Percentiles rank a stretch among this genome's conserved stretches.
Evolutionary conservation across 2,797 vertebrate genomes (phyloP).

Genomic region (Cephalopachus bancanus): DNA sequence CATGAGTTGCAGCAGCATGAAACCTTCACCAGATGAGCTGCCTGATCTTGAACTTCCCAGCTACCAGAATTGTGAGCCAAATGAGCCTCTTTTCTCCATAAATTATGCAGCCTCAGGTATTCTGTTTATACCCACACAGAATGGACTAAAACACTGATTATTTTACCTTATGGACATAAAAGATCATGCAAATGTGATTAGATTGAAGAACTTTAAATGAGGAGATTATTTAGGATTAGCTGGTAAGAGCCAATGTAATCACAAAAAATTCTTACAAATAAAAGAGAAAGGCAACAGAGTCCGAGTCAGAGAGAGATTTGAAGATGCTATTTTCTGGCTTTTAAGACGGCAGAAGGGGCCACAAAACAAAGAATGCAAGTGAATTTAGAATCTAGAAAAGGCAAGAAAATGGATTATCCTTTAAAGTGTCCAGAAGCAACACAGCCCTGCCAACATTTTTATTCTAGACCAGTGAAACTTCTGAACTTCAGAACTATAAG

Average conservation of each 20-base stretch:
- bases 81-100: background rate
- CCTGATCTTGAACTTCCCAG: background rate
- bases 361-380: background rate
- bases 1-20: background rate
- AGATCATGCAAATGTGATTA: background rate
- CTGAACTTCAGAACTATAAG: background rate
- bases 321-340: background rate
- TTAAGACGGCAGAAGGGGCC: background rate
- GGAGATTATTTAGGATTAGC: background rate
- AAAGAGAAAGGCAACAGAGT: background rate
- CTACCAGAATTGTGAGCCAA: background rate
- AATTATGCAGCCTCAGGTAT: background rate
- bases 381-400: background rate
- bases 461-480: background rate
- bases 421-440: background rate
- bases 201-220: background rate
- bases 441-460: background rate
- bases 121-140: background rate
- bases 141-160: background rate
- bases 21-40: background rate
- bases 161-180: background rate
- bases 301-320: background rate
- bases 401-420: background rate
- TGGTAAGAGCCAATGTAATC: background rate
- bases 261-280: background rate